Evolutionary conservation across 2,888 invertebrate genomes (phyloP), one percentile per base, ranked within the genome.

Genomic region (Platynereis dumerilii): DNA sequence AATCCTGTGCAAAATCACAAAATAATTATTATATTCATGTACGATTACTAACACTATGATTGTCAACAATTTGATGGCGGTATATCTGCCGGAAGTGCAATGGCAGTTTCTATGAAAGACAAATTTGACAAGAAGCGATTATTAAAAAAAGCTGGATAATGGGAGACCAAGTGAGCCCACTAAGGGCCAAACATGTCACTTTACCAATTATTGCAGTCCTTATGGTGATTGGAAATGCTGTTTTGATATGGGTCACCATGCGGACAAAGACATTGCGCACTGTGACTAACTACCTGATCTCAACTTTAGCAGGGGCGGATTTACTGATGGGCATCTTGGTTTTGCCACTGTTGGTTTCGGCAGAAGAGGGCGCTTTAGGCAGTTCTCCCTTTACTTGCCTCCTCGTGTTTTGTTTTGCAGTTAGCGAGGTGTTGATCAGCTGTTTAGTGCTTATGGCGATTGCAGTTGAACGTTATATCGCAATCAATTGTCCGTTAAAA

Each of bases 381-480:
- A 3, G 1, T 1, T 66, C 68, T 17, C 66, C 66, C 15, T 7
- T 7, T 2, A 28, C 54, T 17, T 68, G 68, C 54, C 66, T 68
- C 10, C 22, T 27, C n/a, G 66, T 66, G 27, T 66, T 66, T 63
- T 65, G 64, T 34, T 15, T 66, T 42, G 56, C 63, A 42, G 59
- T 68, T 34, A 39, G 60, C 39, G 63, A 65, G 27, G 45, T 60
- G 28, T 52, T 66, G 17, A 60, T 66, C 58, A 66, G 63, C 27
- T 66, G 66, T 44, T 64, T 68, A 24, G 53, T 58, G 27, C 66
- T 79, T 15, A 72, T 76, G 66, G 72, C 71, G 17, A 75, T 79
- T 44, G 78, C 78, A 5, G 53, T 76, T 10, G 79, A 79, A 64
- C 66, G 79, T 20, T 78, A 72, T 58, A 66, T 79, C 28, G 77